A percentile compares a stretch with the other conserved stretches of the same genome.
phyloP scores from a whole-genome alignment of 37 sponge, comb jelly and placozoan genomes.

The Lycopodina hypogea region DNA sequence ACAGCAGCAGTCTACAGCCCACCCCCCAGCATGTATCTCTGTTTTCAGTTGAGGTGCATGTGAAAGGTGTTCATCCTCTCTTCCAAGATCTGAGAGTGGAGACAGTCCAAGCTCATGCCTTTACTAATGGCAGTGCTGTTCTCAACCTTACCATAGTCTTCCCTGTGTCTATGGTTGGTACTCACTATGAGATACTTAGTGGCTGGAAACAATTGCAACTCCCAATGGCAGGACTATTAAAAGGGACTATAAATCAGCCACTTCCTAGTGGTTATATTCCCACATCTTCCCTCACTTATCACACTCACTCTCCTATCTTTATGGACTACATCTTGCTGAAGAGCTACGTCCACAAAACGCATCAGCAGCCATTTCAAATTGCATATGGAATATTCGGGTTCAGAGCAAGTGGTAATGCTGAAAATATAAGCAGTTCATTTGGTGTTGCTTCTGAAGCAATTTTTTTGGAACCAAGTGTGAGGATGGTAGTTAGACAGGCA shows the following conservation, averaged over 20 bases:
- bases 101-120: neutral
- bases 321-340: constrained; percentile 13
- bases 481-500: neutral
- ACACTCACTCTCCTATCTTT: neutral
- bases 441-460: neutral
- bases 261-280: constrained; percentile 29
- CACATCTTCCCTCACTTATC: neutral
- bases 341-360: neutral
- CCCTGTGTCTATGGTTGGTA: neutral
- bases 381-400: neutral
- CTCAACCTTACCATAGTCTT: constrained; percentile 9
- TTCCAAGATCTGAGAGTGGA: neutral
- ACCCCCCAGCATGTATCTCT: neutral
- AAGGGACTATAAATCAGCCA: neutral
- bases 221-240: neutral
- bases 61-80: neutral
- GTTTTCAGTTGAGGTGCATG: neutral
- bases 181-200: constrained; percentile 30
- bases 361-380: neutral
- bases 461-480: neutral
- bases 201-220: neutral
- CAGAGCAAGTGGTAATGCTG: neutral
- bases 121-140: neutral
- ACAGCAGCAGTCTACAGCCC: neutral
- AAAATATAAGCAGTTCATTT: neutral